Conservation (phyloP, 2,888 invertebrate genomes). For the Ectemnius cavifrons region DNA sequence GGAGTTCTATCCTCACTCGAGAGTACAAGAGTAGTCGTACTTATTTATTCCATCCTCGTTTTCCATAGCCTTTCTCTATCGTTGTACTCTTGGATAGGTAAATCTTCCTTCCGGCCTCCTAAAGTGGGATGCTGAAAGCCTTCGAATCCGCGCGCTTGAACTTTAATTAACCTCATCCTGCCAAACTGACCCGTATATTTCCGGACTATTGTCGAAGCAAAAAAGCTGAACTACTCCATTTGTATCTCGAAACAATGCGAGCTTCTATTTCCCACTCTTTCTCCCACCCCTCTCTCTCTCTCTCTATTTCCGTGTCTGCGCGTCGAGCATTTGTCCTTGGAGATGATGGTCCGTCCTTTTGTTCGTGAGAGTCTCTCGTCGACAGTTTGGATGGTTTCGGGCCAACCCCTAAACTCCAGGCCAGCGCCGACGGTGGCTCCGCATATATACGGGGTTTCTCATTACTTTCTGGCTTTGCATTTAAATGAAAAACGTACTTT, state of each 20-base stretch:
- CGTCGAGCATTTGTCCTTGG: background rate
- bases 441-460: slow-evolving; percentile 25
- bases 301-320: background rate
- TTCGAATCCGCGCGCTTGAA: slow-evolving; percentile 1
- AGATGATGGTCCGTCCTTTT: background rate
- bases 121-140: background rate
- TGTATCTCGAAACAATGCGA: background rate
- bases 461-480: slow-evolving; percentile 53
- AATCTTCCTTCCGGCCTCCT: background rate
- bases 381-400: too few relatives aligned
- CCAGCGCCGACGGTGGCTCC: background rate
- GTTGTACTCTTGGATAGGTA: background rate
- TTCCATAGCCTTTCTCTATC: background rate
- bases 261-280: too few relatives aligned
- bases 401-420: too few relatives aligned
- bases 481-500: slow-evolving; percentile 56
- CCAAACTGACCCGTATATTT: background rate
- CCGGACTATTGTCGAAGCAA: background rate
- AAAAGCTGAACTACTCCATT: slow-evolving; percentile 1
- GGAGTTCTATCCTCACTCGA: background rate
- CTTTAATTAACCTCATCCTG: slow-evolving; percentile 11
- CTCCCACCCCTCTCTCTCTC: background rate
- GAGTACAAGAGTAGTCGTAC: background rate
- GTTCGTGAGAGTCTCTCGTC: background rate
- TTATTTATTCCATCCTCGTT: background rate